phyloP scores from a whole-genome alignment of 23 tunicate species.

The Corella eumyota region DNA sequence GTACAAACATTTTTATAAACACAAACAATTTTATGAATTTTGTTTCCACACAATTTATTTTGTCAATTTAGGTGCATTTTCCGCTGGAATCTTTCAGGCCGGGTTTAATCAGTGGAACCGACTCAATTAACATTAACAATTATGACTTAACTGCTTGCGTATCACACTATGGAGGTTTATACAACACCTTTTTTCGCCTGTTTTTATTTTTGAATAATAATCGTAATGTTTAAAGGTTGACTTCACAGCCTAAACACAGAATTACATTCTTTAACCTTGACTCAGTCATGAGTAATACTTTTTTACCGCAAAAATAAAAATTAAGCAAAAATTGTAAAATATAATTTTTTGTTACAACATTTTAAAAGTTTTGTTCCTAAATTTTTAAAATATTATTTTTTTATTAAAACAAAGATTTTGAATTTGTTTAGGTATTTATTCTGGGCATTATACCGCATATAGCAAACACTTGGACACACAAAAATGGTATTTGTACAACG shows the following conservation, averaged over 20 bases:
- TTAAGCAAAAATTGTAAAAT: no score
- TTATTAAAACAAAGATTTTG: background rate
- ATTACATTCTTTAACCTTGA: no score
- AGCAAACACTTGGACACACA: conserved; percentile 34
- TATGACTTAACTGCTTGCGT: conserved; percentile 32
- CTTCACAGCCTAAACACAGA: no score
- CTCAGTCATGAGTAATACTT: no score
- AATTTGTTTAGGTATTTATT: conserved; percentile 50
- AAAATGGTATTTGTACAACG: conserved; percentile 50
- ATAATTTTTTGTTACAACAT: no score
- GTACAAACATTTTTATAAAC: background rate
- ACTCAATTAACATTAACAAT: conserved; percentile 5
- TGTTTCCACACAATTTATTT: background rate
- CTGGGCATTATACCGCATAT: conserved; percentile 47
- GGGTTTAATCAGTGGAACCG: conserved; percentile 34
- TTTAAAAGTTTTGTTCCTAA: no score
- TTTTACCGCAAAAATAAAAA: no score
- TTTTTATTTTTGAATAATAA: no score
- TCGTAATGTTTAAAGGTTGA: no score
- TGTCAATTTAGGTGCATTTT: conserved; percentile 18
- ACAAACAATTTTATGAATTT: background rate
- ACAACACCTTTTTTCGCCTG: no score
- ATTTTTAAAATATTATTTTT: background rate
- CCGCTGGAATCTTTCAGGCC: conserved; percentile 44
- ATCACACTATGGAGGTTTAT: conserved; percentile 54